Evolutionary conservation across 64 coral and sea anemone genomes (phyloP), one percentile per base, ranked within the genome.

Genomic region (Acropora tenuis): DNA sequence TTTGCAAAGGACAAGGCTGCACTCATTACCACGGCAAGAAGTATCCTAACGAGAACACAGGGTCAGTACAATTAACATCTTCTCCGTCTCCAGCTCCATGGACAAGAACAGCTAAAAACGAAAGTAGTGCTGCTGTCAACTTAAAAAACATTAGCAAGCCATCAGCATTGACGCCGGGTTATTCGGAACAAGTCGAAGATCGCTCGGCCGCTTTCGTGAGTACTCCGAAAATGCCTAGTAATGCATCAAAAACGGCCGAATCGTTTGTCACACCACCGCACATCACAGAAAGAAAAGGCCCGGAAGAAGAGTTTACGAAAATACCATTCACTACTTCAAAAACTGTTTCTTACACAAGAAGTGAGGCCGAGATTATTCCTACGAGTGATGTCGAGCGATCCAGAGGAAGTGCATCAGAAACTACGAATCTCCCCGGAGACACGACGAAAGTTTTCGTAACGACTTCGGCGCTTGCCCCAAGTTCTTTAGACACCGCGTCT

Each of bases 11-110:
- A 85, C 72, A 83, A 10, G 80, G 89, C 30, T 97, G 95, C n/a
- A 97, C 55, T 45, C 89, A 94, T 59, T 94, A 91, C 44, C 65
- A 97, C 85, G 95, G 95, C 2, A 90, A 91, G 71, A 74, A 88
- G 18, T 91, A 89, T 74, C 8, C 73, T 1, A 61, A 80, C 0
- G 8, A 17, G 18, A 75, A n/a, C 41, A 48, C 55, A 43, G 72
- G 68, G 43, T 6, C 48, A 16, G 13, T 8, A 17, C 79, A 73
- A 73, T 2, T 78, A 13, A 77, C 19, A 41, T 63, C 72, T 66
- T 8, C 73, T 42, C 43, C 17, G 46, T 53, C 15, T 2, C 6
- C 45, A 41, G 46, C 15, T 44, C 1, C 17, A 71, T 19, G 43
- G 75, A 48, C 43, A 48, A 5, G 43, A 44, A 17, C 3, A 47